Evolutionary conservation across 1,140 invertebrate genomes (phyloP), one percentile per base, ranked within the genome.

Genomic region (Pygmarrhopalites habei): DNA sequence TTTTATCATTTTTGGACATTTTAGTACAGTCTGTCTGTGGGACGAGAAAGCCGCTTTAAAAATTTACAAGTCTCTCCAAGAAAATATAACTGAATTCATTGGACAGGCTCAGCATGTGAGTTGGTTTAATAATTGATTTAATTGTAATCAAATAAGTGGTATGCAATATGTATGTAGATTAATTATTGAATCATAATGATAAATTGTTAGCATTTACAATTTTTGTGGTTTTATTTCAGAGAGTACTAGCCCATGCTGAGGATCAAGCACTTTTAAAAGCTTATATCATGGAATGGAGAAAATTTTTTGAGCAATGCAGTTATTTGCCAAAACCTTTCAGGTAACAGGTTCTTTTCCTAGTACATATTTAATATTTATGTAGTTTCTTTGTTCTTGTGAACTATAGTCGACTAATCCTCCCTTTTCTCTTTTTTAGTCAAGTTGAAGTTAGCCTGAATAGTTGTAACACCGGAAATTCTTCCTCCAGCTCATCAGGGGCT

Each of bases 321-420:
- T 98, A 96, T 79, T 79, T 98, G 70, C 94, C 95, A 2, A 92
- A 93, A 66, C 95, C 95, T 14, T 98, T 98, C n/a, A n/a, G n/a
- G n/a, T n/a, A n/a, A n/a, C n/a, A n/a, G n/a, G n/a, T n/a, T n/a
- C n/a, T n/a, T n/a, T 81, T n/a, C n/a, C n/a, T n/a, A n/a, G n/a
- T n/a, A n/a, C n/a, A n/a, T n/a, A n/a, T n/a, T n/a, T n/a, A n/a
- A n/a, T n/a, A n/a, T n/a, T n/a, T n/a, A n/a, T n/a, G n/a, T n/a
- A n/a, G n/a, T n/a, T n/a, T n/a, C n/a, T n/a, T n/a, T n/a, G n/a
- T n/a, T n/a, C n/a, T n/a, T n/a, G n/a, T n/a, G n/a, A n/a, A n/a
- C n/a, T n/a, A n/a, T n/a, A n/a, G n/a, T n/a, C n/a, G n/a, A n/a
- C n/a, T n/a, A n/a, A n/a, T n/a, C n/a, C n/a, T n/a, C n/a, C n/a